Conservation (phyloP, 2,888 invertebrate genomes). For the Platycheirus rosarum region DNA sequence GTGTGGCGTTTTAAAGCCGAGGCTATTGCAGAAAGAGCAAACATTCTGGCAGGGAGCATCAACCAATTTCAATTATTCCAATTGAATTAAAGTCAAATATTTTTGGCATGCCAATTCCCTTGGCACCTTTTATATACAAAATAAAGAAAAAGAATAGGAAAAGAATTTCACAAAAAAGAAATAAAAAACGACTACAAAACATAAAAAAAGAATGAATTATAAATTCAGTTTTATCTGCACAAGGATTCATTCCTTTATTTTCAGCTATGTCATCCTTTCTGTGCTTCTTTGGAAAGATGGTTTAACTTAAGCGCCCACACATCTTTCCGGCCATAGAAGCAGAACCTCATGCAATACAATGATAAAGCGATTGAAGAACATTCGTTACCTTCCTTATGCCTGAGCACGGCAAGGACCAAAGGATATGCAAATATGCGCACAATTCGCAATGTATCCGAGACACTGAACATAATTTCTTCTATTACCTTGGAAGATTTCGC, state of each 20-base stretch:
- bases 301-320: neutral
- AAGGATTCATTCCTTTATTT: neutral
- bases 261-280: neutral
- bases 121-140: neutral
- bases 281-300: neutral
- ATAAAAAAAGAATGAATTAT: neutral
- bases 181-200: neutral
- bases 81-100: constrained; percentile 19
- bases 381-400: neutral
- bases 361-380: too few relatives aligned
- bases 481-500: neutral
- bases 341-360: neutral
- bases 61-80: constrained; percentile 15
- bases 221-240: neutral
- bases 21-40: neutral
- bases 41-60: neutral
- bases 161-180: neutral
- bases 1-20: neutral
- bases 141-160: neutral
- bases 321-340: neutral
- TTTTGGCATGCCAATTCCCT: neutral
- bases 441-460: neutral
- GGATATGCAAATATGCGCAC: neutral
- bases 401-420: neutral
- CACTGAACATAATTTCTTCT: neutral